phyloP scores from a whole-genome alignment of 2,113 vertebrate genomes.

The Nesoenas mayeri region DNA sequence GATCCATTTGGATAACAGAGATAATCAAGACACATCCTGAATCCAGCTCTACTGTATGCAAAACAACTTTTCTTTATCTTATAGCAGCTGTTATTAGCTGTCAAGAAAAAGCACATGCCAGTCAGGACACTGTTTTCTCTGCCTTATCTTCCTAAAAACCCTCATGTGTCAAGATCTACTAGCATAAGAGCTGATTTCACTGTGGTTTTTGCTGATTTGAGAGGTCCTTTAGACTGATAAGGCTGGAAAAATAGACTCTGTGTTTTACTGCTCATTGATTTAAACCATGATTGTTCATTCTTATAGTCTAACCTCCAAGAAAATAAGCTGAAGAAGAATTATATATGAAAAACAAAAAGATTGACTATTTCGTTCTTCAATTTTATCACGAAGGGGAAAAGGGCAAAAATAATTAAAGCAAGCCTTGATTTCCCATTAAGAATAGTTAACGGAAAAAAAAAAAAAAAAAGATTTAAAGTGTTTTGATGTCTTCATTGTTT shows the following conservation, averaged over 20 bases:
- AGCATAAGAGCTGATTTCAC: background rate
- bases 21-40: background rate
- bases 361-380: background rate
- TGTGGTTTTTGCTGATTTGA: background rate
- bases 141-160: background rate
- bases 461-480: background rate
- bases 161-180: background rate
- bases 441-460: background rate
- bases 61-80: background rate
- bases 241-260: background rate
- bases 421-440: background rate
- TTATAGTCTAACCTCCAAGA: background rate
- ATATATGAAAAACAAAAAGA: background rate
- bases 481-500: background rate
- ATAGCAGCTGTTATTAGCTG: background rate
- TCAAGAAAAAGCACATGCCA: background rate
- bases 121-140: background rate
- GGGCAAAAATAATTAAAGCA: background rate
- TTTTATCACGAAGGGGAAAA: background rate
- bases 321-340: background rate
- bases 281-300: accelerated
- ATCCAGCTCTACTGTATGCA: background rate
- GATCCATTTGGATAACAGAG: background rate
- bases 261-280: background rate
- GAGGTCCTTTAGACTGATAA: background rate